Evolutionary conservation across 1,140 invertebrate species (phyloP).

Genomic region (Drosophila ambigua): DNA sequence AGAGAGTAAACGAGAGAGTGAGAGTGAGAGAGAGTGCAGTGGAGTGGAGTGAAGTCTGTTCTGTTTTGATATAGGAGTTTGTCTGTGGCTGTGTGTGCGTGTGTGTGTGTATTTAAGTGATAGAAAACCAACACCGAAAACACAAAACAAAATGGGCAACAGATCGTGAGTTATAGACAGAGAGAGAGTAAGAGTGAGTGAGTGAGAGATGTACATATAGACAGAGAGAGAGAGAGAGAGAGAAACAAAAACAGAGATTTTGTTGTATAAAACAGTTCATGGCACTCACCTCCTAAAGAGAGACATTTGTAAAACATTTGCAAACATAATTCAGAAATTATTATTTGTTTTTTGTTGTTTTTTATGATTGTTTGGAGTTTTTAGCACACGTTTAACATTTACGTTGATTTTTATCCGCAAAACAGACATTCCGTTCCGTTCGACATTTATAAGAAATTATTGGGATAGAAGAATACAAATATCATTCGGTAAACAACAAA

Average conservation of each 20-base stretch:
- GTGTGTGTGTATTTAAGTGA: constrained; percentile 9
- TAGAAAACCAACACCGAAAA: constrained; percentile 62
- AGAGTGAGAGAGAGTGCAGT: constrained; percentile 14
- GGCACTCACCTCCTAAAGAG: constrained; percentile 75
- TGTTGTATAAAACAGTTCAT: constrained; percentile 55
- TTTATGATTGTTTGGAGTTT: constrained; percentile 17
- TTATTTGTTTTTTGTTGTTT: constrained; percentile 48
- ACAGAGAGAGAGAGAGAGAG: constrained; percentile 28
- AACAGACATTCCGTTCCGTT: constrained; percentile 57
- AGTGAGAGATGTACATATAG: constrained; percentile 12
- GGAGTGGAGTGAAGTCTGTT: constrained; percentile 29
- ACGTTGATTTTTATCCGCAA: constrained; percentile 66
- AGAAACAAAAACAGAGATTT: constrained; percentile 37
- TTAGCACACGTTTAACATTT: constrained; percentile 72
- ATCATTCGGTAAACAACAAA: constrained; percentile 62
- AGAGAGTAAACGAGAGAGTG: constrained; percentile 19
- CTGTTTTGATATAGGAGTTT: neutral
- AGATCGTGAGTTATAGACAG: constrained; percentile 36
- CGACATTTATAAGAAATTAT: constrained; percentile 67
- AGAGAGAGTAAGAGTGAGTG: constrained; percentile 5
- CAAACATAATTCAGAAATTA: constrained; percentile 48
- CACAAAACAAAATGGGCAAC: constrained; percentile 43
- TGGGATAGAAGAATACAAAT: constrained; percentile 69
- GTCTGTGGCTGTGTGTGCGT: constrained; percentile 17
- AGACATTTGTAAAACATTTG: constrained; percentile 60